phyloP scores from a whole-genome alignment of 2,113 vertebrate genomes.

The Octodon degus region DNA sequence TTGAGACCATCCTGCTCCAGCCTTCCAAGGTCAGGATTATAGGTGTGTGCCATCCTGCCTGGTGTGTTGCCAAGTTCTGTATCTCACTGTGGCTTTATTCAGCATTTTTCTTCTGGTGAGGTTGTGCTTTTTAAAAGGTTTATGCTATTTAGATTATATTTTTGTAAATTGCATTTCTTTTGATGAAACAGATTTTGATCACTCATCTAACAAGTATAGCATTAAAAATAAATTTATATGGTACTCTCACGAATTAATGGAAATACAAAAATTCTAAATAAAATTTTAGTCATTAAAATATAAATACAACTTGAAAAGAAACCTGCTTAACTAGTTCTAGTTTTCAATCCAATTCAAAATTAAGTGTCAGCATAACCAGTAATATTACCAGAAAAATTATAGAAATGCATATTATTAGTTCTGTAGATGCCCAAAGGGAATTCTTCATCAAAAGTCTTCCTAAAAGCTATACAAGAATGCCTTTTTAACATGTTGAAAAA shows the following conservation, averaged over 20 bases:
- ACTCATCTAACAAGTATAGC: not conserved
- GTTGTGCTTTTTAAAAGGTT: not conserved
- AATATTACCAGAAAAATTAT: conserved; percentile 44
- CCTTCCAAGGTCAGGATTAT: not conserved
- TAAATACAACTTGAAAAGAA: conserved; percentile 7
- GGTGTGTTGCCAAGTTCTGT: not conserved
- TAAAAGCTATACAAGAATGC: conserved; percentile 29
- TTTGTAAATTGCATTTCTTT: conserved; percentile 4
- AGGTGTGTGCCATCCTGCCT: not conserved
- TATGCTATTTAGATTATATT: not conserved
- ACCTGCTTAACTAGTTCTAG: not conserved
- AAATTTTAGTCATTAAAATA: conserved; percentile 43
- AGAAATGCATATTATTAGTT: conserved; percentile 55
- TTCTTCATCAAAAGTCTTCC: conserved; percentile 50
- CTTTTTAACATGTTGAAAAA: conserved; percentile 72
- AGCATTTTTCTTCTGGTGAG: not conserved
- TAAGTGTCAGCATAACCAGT: conserved; percentile 10
- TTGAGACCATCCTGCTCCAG: not conserved
- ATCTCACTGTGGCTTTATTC: conserved; percentile 9
- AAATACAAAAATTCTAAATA: conserved; percentile 7
- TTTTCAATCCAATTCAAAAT: not conserved
- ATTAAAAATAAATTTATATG: not conserved
- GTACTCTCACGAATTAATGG: conserved; percentile 8
- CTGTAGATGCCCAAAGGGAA: conserved; percentile 40
- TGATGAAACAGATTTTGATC: conserved; percentile 20